These are phyloP conservation scores for Drosophila pandora DNA, from an alignment of 1,140 invertebrate genomes.

Conservation along the genomic window DNA sequence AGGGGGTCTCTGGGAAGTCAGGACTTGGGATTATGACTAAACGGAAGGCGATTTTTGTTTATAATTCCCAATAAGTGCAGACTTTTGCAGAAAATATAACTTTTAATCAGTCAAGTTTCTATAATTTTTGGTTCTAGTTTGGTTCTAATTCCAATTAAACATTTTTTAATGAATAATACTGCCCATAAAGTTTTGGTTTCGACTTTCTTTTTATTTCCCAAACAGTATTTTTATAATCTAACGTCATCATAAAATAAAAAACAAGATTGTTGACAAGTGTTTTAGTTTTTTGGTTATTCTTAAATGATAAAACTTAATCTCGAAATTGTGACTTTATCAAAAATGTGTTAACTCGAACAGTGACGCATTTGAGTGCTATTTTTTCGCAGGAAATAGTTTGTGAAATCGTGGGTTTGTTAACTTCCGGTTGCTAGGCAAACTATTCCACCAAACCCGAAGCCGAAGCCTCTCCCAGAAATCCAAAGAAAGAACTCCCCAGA, in stretches of 20 bases:
- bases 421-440: slow-evolving; percentile 46
- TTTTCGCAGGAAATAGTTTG: neutral
- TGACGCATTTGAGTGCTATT: neutral
- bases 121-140: too few species aligned
- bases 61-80: slow-evolving; percentile 20
- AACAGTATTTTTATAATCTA: neutral
- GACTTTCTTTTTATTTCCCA: too few species aligned
- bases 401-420: slow-evolving; percentile 2
- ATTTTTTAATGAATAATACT: too few species aligned
- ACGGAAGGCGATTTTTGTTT: slow-evolving; percentile 35
- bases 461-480: neutral
- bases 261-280: neutral
- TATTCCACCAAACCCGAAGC: neutral
- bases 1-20: neutral
- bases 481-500: neutral
- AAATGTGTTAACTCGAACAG: neutral
- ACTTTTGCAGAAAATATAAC: neutral
- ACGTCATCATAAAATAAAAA: neutral
- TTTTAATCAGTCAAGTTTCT: neutral
- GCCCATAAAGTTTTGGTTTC: too few species aligned
- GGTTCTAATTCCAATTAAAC: neutral
- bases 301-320: neutral
- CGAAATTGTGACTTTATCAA: neutral
- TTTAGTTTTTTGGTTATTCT: neutral
- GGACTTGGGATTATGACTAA: slow-evolving; percentile 18